Conservation (phyloP, 2,113 vertebrate species). For the Coreoperca whiteheadi region DNA sequence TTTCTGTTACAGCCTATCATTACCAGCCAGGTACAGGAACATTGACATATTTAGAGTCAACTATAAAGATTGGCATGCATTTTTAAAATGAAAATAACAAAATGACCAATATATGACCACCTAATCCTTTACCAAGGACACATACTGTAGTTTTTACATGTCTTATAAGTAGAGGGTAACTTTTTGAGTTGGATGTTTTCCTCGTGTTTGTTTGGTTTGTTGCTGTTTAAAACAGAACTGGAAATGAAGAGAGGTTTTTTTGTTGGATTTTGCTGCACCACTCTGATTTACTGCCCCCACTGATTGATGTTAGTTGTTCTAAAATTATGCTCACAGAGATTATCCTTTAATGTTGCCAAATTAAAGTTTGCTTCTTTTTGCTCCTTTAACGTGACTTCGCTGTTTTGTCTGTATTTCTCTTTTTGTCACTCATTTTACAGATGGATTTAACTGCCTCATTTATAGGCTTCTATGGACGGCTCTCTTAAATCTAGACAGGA, state of each 20-base stretch:
- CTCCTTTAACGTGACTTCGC: conserved; percentile 8
- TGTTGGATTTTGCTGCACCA: conserved; percentile 5
- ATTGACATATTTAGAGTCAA: neutral
- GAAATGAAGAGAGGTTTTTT: conserved; percentile 10
- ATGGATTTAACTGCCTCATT: neutral
- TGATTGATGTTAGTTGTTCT: conserved; percentile 13
- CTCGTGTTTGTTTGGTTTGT: conserved; percentile 31
- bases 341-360: conserved; percentile 52
- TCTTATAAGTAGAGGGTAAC: conserved; percentile 4
- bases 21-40: neutral
- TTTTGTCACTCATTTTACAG: neutral
- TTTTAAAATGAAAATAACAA: neutral
- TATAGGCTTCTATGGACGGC: neutral
- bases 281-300: conserved; percentile 17
- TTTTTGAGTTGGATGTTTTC: conserved; percentile 30
- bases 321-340: conserved; percentile 25
- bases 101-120: too few relatives aligned
- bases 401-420: neutral
- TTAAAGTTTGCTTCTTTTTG: conserved; percentile 64
- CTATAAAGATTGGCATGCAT: neutral
- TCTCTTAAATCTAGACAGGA: neutral
- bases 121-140: neutral
- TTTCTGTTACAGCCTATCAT: neutral
- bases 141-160: neutral
- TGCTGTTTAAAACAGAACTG: conserved; percentile 26